Conservation (phyloP, 1,140 invertebrate species). For the Orchestia grillus region DNA sequence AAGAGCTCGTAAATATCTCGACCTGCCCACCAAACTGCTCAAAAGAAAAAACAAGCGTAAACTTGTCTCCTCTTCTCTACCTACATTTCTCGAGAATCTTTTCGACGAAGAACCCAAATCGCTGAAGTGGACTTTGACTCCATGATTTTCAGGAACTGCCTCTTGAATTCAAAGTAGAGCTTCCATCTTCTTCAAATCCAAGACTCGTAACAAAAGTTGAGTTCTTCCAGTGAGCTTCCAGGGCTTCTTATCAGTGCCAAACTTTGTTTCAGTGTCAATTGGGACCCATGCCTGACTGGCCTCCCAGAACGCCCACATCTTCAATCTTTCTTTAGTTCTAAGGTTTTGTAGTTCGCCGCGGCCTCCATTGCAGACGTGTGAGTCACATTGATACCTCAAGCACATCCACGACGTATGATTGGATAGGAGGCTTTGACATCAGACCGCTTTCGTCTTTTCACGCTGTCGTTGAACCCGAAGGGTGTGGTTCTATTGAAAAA, state of each 20-base stretch:
- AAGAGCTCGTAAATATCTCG: neutral
- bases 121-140: conserved; percentile 35
- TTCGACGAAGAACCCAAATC: conserved; percentile 47
- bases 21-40: neutral
- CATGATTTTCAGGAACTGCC: conserved; percentile 20
- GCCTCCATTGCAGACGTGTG: neutral
- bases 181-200: conserved; percentile 26
- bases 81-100: neutral
- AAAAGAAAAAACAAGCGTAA: neutral
- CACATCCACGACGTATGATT: neutral
- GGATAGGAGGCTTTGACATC: neutral
- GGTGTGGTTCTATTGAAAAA: neutral
- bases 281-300: conserved; percentile 4
- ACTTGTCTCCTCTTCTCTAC: neutral
- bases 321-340: neutral
- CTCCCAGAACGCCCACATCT: neutral
- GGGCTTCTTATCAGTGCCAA: conserved; percentile 26
- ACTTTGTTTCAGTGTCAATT: conserved; percentile 36
- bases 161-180: conserved; percentile 40
- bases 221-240: conserved; percentile 18
- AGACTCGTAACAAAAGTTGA: conserved; percentile 14
- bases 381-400: neutral
- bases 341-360: neutral
- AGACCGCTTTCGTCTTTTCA: neutral
- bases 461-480: neutral